Conservation (phyloP, 2,113 vertebrate species). For the Aptenodytes forsteri region DNA sequence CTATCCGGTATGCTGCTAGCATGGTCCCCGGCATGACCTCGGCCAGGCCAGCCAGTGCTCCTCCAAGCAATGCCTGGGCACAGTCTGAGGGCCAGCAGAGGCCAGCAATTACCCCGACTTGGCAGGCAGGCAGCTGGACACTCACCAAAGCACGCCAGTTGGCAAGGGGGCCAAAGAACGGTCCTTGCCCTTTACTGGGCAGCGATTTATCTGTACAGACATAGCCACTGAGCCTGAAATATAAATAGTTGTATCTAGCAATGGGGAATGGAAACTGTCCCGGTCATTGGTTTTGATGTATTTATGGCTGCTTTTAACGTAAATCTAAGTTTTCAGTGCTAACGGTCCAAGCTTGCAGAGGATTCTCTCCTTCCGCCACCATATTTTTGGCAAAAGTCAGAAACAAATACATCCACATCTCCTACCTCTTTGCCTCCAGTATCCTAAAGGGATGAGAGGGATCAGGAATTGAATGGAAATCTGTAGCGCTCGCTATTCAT, state of each 20-base stretch:
- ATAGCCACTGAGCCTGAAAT: neutral
- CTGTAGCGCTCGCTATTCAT: neutral
- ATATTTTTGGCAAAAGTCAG: neutral
- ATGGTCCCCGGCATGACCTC: neutral
- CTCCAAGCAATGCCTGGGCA: neutral
- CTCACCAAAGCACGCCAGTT: rapidly evolving
- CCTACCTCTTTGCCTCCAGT: neutral
- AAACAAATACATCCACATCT: neutral
- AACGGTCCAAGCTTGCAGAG: neutral
- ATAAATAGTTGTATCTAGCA: constrained; percentile 21
- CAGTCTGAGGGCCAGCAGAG: neutral
- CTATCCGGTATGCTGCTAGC: too few relatives aligned
- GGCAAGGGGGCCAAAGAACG: rapidly evolving
- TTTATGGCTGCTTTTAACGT: constrained; percentile 40
- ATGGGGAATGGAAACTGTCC: constrained; percentile 56
- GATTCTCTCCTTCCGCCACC: neutral
- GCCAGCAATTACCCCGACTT: rapidly evolving
- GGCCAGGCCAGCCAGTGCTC: neutral
- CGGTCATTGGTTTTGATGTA: constrained; percentile 29
- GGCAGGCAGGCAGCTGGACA: neutral
- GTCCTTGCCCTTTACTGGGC: neutral
- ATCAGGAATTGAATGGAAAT: neutral
- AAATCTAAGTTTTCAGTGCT: neutral
- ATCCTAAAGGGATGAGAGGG: neutral
- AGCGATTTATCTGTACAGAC: neutral